phyloP scores from a whole-genome alignment of 2,888 invertebrate genomes.

The Entomobrya multifasciata region DNA sequence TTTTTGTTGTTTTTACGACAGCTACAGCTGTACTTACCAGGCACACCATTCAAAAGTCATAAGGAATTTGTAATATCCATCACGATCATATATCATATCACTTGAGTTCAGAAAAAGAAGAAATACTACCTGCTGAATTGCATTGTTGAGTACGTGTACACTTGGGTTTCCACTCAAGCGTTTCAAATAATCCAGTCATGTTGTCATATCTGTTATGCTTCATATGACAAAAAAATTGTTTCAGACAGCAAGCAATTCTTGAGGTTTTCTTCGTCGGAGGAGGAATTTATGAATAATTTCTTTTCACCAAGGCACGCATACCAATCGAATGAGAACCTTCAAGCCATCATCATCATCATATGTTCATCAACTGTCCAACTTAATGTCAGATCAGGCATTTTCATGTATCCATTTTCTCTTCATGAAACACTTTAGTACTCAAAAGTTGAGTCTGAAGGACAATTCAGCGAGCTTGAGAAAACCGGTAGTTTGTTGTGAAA shows the following conservation, averaged over 20 bases:
- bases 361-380: neutral
- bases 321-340: neutral
- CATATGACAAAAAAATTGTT: neutral
- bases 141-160: no score
- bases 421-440: neutral
- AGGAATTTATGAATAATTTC: neutral
- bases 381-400: constrained; percentile 1
- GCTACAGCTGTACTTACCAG: neutral
- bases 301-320: neutral
- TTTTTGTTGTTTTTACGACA: neutral
- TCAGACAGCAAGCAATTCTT: neutral
- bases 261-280: neutral
- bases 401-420: neutral
- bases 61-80: no score
- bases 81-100: constrained; percentile 5
- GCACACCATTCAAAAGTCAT: no score
- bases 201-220: neutral
- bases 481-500: constrained; percentile 16
- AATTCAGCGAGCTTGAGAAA: neutral
- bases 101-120: neutral
- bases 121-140: neutral
- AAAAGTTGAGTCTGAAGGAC: constrained; percentile 7
- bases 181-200: no score
- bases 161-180: no score
- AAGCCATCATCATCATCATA: neutral